A percentile compares a stretch with the other conserved stretches of the same genome.
Conservation (phyloP, 2,888 invertebrate genomes). For the Ganaspis brasiliensis region DNA sequence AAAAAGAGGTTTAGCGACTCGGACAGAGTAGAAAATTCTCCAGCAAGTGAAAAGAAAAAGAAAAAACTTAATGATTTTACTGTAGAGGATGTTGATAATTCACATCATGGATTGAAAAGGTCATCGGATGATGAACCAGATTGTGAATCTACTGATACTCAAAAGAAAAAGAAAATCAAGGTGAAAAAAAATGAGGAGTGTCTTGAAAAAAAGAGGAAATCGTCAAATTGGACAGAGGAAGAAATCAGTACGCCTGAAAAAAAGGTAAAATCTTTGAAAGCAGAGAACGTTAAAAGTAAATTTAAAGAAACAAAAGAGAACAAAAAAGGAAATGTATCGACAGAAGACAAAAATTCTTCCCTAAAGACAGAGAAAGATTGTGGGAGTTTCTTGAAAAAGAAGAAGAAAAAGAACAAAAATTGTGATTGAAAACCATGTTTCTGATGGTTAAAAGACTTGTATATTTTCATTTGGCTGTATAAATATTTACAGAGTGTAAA, state of each 20-base stretch:
- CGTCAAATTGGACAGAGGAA: constrained; percentile 47
- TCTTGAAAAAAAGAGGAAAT: constrained; percentile 35
- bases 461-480: constrained; percentile 44
- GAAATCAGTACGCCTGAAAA: not conserved
- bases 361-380: constrained; percentile 43
- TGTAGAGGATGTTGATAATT: constrained; percentile 52
- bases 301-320: not conserved
- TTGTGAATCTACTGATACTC: constrained; percentile 47
- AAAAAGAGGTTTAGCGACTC: constrained; percentile 11
- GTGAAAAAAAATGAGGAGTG: constrained; percentile 49
- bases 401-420: constrained; percentile 65
- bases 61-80: constrained; percentile 57
- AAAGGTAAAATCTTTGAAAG: constrained; percentile 27
- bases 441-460: constrained; percentile 24
- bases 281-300: constrained; percentile 30
- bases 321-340: constrained; percentile 46
- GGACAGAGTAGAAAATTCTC: constrained; percentile 48
- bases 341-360: not conserved
- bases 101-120: constrained; percentile 38
- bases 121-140: constrained; percentile 35
- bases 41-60: constrained; percentile 62
- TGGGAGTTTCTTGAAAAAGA: constrained; percentile 54
- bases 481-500: constrained; percentile 56
- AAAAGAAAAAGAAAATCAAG: constrained; percentile 63
- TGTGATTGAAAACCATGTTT: not conserved